phyloP scores from a whole-genome alignment of 2,888 invertebrate species.

The Drosophila robusta region DNA sequence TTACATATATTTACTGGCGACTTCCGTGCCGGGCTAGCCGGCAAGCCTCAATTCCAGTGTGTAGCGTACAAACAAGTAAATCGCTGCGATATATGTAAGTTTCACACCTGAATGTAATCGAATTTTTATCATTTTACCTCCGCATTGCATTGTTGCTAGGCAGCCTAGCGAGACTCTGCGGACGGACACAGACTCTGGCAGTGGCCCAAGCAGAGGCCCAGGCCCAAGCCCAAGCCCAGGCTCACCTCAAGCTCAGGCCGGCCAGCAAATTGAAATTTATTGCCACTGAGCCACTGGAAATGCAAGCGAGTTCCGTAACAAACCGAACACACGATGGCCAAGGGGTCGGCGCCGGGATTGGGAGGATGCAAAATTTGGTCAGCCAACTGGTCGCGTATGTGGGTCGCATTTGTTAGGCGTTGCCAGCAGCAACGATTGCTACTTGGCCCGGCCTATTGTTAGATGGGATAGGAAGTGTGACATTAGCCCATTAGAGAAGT shows the following conservation, averaged over 20 bases:
- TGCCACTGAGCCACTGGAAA: conserved; percentile 80
- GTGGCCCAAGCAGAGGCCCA: conserved; percentile 18
- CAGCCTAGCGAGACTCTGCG: conserved; percentile 47
- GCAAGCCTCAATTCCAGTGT: conserved; percentile 45
- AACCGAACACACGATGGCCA: conserved; percentile 20
- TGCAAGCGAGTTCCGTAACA: conserved; percentile 64
- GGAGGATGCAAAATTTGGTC: conserved; percentile 70
- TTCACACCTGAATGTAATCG: conserved; percentile 84
- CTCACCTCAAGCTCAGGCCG: conserved; percentile 35
- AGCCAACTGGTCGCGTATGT: conserved; percentile 77
- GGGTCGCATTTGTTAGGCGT: conserved; percentile 75
- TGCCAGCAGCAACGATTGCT: conserved; percentile 39
- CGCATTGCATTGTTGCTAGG: conserved; percentile 80
- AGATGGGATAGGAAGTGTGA: conserved; percentile 72
- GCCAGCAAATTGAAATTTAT: conserved; percentile 84
- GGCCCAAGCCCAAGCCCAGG: conserved; percentile 11
- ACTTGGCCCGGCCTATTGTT: conserved; percentile 48
- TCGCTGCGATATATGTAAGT: conserved; percentile 74
- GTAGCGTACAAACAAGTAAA: conserved; percentile 75
- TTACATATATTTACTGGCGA: conserved; percentile 10
- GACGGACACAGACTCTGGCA: conserved; percentile 10
- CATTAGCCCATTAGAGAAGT: conserved; percentile 75
- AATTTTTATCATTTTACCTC: conserved; percentile 82
- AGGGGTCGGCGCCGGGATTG: background rate
- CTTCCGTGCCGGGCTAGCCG: conserved; percentile 18